Conservation (phyloP, 2,113 vertebrate species). For the Callithrix jacchus region DNA sequence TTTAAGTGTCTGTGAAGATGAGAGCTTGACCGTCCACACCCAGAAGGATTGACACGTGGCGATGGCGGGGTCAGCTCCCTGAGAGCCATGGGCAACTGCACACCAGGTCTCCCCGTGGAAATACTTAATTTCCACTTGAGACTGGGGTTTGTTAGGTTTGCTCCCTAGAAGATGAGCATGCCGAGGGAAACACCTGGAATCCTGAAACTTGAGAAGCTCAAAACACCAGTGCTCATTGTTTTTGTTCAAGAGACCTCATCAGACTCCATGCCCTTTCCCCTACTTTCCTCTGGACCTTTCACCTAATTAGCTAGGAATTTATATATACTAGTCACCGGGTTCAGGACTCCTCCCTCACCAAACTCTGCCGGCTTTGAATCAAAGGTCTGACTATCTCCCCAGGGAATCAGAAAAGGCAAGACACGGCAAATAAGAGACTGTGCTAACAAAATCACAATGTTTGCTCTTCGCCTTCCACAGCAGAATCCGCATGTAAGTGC, state of each 20-base stretch:
- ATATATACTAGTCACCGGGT: neutral
- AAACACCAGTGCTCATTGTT: neutral
- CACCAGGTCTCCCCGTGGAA: neutral
- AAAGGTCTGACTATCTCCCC: neutral
- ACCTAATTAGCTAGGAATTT: conserved; percentile 33
- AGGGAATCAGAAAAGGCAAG: neutral
- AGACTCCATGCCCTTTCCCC: conserved; percentile 37
- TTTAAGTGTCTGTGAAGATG: neutral
- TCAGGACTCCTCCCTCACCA: neutral
- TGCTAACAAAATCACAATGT: neutral
- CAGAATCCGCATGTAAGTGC: neutral
- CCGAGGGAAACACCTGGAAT: neutral
- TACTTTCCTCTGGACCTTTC: conserved; percentile 24
- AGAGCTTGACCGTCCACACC: neutral
- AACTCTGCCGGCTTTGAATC: neutral
- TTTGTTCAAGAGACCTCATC: neutral
- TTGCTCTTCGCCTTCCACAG: neutral
- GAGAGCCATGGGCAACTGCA: neutral
- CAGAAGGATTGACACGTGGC: neutral
- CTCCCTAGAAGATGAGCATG: too few species aligned
- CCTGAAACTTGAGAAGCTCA: neutral
- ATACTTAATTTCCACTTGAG: neutral
- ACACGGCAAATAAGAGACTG: neutral
- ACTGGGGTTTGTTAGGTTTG: neutral
- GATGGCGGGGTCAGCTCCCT: fast-evolving